A percentile compares a stretch with the other conserved stretches of the same genome.
phyloP scores from a whole-genome alignment of 2,888 invertebrate species.

The Xestia sexstrigata region DNA sequence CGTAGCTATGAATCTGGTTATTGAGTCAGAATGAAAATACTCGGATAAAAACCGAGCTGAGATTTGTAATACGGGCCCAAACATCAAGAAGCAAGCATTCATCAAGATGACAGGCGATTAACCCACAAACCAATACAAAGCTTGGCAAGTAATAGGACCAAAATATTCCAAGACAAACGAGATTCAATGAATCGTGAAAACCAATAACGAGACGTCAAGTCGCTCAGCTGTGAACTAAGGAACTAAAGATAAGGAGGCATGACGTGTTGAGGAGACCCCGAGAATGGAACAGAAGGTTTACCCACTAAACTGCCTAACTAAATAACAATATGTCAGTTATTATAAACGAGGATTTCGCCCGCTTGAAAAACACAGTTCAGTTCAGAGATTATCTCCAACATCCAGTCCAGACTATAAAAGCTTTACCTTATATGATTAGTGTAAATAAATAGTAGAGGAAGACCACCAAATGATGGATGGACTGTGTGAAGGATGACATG shows the following conservation, averaged over 20 bases:
- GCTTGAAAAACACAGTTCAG: no score
- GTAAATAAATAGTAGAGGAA: no score
- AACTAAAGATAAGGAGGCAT: constrained; percentile 42
- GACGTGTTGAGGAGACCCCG: constrained; percentile 14
- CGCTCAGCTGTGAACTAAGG: constrained; percentile 51
- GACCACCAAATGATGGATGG: no score
- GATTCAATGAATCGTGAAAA: constrained; percentile 57
- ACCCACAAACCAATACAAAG: constrained; percentile 34
- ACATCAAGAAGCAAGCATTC: constrained; percentile 30
- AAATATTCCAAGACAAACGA: constrained; percentile 39
- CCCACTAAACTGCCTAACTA: no score
- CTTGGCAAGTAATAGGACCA: constrained; percentile 23
- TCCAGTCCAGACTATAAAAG: no score
- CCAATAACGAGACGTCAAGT: constrained; percentile 57
- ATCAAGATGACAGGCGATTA: constrained; percentile 45
- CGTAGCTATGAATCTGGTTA: background rate
- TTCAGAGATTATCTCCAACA: no score
- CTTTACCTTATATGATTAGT: no score
- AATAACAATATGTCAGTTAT: background rate
- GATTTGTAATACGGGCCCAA: constrained; percentile 3
- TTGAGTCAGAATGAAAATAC: background rate
- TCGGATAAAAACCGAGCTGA: background rate
- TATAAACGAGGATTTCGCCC: background rate
- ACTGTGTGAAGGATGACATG: no score
- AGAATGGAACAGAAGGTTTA: constrained; percentile 37